Conservation (phyloP, 2,888 invertebrate genomes). For the Dryocosmus kuriphilus region DNA sequence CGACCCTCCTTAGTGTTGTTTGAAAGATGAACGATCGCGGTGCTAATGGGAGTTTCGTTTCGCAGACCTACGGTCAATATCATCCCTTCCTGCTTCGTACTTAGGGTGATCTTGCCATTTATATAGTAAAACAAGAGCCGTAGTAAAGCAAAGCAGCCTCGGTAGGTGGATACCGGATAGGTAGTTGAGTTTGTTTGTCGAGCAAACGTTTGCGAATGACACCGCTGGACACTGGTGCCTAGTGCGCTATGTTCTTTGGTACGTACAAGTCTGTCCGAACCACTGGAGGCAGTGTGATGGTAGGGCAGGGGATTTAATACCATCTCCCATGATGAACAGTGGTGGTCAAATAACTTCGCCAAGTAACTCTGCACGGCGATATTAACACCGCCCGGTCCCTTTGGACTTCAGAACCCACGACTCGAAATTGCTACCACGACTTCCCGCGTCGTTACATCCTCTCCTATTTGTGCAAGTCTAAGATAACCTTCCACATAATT, state of each 20-base stretch:
- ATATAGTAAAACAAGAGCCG: conserved; percentile 71
- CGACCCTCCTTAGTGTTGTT: conserved; percentile 38
- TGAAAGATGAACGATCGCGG: conserved; percentile 60
- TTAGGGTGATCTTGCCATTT: conserved; percentile 72
- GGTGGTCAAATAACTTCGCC: conserved; percentile 76
- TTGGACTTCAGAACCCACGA: conserved; percentile 57
- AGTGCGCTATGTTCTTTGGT: conserved; percentile 69
- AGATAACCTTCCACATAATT: conserved; percentile 42
- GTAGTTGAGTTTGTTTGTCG: conserved; percentile 76
- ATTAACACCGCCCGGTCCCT: conserved; percentile 64
- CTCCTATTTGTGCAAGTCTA: conserved; percentile 56
- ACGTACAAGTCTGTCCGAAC: conserved; percentile 71
- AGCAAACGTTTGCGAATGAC: conserved; percentile 78
- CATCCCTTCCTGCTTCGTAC: conserved; percentile 66
- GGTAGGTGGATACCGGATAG: conserved; percentile 54
- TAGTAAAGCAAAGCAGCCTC: conserved; percentile 43
- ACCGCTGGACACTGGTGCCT: conserved; percentile 76
- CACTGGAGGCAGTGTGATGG: conserved; percentile 65
- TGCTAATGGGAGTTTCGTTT: conserved; percentile 56
- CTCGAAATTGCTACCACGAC: conserved; percentile 51
- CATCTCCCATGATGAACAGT: conserved; percentile 74
- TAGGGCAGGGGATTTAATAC: conserved; percentile 73
- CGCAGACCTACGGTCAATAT: conserved; percentile 61
- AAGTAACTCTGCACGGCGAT: conserved; percentile 71
- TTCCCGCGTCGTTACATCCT: conserved; percentile 53